A percentile compares a stretch with the other conserved stretches of the same genome.
These are phyloP conservation scores for Dynastes maya DNA, from an alignment of 2,888 invertebrate species.

Conservation along the genomic window DNA sequence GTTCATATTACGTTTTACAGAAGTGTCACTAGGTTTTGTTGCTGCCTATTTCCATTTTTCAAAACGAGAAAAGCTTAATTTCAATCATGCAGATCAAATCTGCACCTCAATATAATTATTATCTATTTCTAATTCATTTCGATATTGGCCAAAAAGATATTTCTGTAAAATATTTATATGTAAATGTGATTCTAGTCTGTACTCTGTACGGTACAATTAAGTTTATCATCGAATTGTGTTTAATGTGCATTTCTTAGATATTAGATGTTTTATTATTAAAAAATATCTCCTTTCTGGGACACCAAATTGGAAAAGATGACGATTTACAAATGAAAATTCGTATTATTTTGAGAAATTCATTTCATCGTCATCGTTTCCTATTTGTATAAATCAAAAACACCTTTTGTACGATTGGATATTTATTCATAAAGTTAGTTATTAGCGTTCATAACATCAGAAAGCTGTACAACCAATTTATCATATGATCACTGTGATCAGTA, in stretches of 20 bases:
- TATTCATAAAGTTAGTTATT: background rate
- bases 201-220: slow-evolving; percentile 30
- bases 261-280: slow-evolving; percentile 48
- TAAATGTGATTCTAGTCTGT: slow-evolving; percentile 54
- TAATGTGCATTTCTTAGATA: slow-evolving; percentile 59
- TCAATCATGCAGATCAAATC: no score
- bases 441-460: background rate
- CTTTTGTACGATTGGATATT: slow-evolving; percentile 17
- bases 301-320: background rate
- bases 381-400: background rate
- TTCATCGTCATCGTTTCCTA: background rate
- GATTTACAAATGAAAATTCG: background rate
- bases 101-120: no score
- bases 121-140: slow-evolving; percentile 11
- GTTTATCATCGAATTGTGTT: slow-evolving; percentile 56
- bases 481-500: background rate
- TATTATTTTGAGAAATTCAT: no score
- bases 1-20: background rate
- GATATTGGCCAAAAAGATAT: slow-evolving; percentile 47
- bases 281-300: background rate
- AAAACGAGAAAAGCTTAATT: no score
- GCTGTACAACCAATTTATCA: background rate
- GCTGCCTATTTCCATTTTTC: no score
- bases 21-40: no score
- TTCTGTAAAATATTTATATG: slow-evolving; percentile 50